Evolutionary conservation across 1,140 invertebrate genomes (phyloP), one percentile per base, ranked within the genome.

Genomic region (Drosophila ogumai): DNA sequence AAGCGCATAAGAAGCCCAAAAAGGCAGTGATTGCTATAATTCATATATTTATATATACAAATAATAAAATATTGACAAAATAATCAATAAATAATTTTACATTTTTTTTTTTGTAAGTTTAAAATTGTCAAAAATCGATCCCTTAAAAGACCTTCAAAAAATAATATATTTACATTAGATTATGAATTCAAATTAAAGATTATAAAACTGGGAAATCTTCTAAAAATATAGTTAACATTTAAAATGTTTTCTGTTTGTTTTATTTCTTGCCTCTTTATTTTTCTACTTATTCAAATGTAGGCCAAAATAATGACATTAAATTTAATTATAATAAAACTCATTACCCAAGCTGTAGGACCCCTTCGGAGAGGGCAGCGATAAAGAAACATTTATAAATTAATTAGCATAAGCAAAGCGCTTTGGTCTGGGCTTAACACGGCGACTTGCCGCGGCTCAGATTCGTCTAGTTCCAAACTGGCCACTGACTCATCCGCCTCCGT

Each of bases 331-430:
- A 44, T 44, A 13, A 44, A 12, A 46, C 13, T 15, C 12, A 7
- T 15, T 34, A 6, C 12, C 19, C 32, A 10, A 49, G n/a, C 15
- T 13, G 1, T 22, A 12, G 12, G 36, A 28, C 50, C 17, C n/a
- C 8, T 0, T 3, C 1, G 13, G 15, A 13, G 9, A 49, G 66
- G 15, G 22, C 15, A 36, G n/a, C 46, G 41, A 40, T 75, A 61
- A 75, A 71, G 63, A 68, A 58, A 87, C 68, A 75, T 76, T 87
- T 60, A 86, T 87, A 87, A 88, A 84, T 82, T 84, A 88, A 88
- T 88, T 88, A 88, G 84, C 84, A 87, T 87, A 87, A 72, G 75
- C 75, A 44, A 73, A 75, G 56, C 74, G 63, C 50, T 81, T 66
- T 63, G 47, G 66, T 72, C 68, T 71, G 65, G 34, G 22, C 64